phyloP scores from a whole-genome alignment of 2,888 invertebrate species.

The Dasysyrphus albostriatus region DNA sequence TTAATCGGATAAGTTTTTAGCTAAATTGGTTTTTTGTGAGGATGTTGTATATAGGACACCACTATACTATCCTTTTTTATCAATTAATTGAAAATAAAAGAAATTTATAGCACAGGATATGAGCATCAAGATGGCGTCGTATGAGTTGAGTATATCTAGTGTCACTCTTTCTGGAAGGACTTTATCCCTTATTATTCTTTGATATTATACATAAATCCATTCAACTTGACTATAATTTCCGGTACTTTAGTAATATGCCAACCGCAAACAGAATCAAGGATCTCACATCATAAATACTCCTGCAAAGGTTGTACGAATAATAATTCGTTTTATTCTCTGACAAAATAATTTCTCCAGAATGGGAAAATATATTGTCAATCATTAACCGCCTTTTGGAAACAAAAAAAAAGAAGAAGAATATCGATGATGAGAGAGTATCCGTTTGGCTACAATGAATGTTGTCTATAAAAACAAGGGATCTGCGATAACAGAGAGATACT shows the following conservation, averaged over 20 bases:
- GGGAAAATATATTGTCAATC: slow-evolving; percentile 43
- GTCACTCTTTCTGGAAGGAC: background rate
- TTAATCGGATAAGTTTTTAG: background rate
- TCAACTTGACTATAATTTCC: slow-evolving; percentile 1
- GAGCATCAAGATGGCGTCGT: background rate
- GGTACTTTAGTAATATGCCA: slow-evolving; percentile 15
- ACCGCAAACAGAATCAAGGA: background rate
- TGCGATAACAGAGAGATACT: slow-evolving; percentile 32
- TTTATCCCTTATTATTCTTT: background rate
- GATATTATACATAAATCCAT: background rate
- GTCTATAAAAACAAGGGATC: slow-evolving; percentile 35
- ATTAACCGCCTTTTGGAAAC: slow-evolving; percentile 28
- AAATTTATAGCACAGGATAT: background rate
- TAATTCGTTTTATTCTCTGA: slow-evolving; percentile 16
- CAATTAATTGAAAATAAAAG: background rate
- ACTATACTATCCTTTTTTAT: background rate
- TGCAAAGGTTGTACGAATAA: slow-evolving; percentile 4
- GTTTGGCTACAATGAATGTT: slow-evolving; percentile 23
- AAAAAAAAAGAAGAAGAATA: background rate
- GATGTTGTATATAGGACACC: background rate
- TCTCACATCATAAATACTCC: slow-evolving; percentile 18
- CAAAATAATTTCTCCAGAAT: background rate
- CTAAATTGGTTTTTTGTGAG: background rate
- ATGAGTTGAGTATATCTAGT: background rate
- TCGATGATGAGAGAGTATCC: slow-evolving; percentile 36